These are phyloP conservation scores for Botia almorhae DNA, from an alignment of 2,797 vertebrate genomes.

Conservation along the genomic window DNA sequence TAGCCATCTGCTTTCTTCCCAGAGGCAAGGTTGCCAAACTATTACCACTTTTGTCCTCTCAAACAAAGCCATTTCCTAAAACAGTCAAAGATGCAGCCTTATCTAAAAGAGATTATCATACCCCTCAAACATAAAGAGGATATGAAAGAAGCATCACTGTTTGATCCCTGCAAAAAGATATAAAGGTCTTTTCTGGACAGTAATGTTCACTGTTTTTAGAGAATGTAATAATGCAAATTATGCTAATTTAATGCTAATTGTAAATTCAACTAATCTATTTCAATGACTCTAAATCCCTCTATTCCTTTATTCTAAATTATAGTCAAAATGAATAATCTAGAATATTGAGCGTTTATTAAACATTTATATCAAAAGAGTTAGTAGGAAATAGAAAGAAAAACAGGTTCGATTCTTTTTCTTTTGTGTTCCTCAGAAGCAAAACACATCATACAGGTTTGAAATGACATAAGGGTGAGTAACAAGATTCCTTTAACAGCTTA, in stretches of 20 bases:
- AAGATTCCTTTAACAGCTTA: too few relatives aligned
- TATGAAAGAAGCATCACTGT: too few relatives aligned
- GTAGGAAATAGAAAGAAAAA: too few relatives aligned
- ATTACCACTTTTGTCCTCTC: slow-evolving; percentile 14
- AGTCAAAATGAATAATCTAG: neutral
- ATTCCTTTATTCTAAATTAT: neutral
- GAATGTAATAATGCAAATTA: too few relatives aligned
- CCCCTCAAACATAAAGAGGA: neutral
- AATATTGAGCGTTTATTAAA: neutral
- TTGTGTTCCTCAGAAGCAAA: too few relatives aligned
- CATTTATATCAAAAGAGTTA: neutral
- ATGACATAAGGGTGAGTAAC: too few relatives aligned
- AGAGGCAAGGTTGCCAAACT: neutral
- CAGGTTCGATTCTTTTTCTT: too few relatives aligned
- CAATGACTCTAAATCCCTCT: neutral
- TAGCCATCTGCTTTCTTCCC: slow-evolving; percentile 10
- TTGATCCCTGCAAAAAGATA: neutral
- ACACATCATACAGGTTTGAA: too few relatives aligned
- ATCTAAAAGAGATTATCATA: slow-evolving; percentile 10
- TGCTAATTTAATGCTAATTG: too few relatives aligned
- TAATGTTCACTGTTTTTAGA: neutral
- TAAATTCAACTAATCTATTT: neutral
- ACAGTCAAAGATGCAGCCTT: neutral
- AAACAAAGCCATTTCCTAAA: slow-evolving; percentile 14
- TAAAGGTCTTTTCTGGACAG: neutral